Percentiles rank a stretch among this genome's conserved stretches.
Evolutionary conservation across 2,888 invertebrate genomes (phyloP).

Genomic region (Aphrophora alni): DNA sequence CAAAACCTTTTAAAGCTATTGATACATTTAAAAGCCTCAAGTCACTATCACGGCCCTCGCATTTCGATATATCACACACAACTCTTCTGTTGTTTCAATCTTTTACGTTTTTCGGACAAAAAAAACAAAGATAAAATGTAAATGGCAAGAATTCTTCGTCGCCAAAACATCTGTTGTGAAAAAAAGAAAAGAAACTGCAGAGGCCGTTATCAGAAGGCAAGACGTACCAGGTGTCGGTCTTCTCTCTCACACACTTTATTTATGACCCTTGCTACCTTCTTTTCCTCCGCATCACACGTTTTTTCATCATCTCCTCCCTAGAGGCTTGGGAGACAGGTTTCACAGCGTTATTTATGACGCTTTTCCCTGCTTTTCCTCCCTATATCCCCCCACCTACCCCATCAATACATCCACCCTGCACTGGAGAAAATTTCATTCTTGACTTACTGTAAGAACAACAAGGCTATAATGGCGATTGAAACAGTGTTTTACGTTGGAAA

Average conservation of each 20-base stretch:
- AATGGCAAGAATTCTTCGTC: background rate
- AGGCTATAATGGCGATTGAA: background rate
- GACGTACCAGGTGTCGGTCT: slow-evolving; percentile 23
- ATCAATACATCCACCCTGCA: slow-evolving; percentile 4
- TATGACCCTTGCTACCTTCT: slow-evolving; percentile 53
- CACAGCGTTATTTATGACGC: slow-evolving; percentile 44
- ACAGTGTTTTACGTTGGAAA: background rate
- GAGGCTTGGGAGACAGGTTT: slow-evolving; percentile 51
- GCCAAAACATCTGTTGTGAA: background rate
- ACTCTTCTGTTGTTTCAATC: background rate
- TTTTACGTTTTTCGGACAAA: background rate
- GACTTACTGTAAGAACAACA: background rate
- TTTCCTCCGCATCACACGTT: slow-evolving; percentile 55
- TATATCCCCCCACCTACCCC: background rate
- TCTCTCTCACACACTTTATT: slow-evolving; percentile 50
- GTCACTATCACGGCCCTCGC: too few species aligned
- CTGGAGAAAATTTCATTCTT: slow-evolving; percentile 5
- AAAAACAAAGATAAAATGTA: background rate
- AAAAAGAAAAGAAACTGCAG: slow-evolving; percentile 21
- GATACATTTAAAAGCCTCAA: too few species aligned
- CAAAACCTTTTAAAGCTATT: too few species aligned
- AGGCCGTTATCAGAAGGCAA: background rate
- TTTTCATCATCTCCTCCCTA: slow-evolving; percentile 56
- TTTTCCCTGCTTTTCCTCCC: slow-evolving; percentile 42
- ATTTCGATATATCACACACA: background rate